Evolutionary conservation across 2,888 invertebrate genomes (phyloP).

Genomic region (Meandrusa payeni): DNA sequence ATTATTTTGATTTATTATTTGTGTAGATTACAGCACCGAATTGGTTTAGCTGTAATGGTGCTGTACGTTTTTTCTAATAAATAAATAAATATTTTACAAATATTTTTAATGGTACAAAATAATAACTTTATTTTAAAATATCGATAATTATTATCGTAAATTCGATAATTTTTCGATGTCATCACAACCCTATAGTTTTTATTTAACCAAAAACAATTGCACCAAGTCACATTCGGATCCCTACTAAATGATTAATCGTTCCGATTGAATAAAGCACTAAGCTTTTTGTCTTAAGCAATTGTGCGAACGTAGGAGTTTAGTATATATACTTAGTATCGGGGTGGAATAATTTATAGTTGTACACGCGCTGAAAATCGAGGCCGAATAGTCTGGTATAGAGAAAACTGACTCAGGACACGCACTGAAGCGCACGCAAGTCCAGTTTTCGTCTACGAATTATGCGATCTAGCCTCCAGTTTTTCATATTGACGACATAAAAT

Average conservation of each 20-base stretch:
- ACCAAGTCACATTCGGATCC: not conserved
- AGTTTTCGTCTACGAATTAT: constrained; percentile 36
- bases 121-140: too few relatives aligned
- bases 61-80: too few relatives aligned
- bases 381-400: constrained; percentile 60
- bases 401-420: constrained; percentile 73
- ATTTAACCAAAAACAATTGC: not conserved
- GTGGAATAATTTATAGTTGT: constrained; percentile 67
- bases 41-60: too few relatives aligned
- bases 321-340: constrained; percentile 52
- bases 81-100: too few relatives aligned
- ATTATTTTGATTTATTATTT: too few relatives aligned
- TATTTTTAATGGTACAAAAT: too few relatives aligned
- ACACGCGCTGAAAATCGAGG: constrained; percentile 73
- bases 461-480: not conserved
- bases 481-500: not conserved
- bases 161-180: too few relatives aligned
- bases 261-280: constrained; percentile 4
- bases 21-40: too few relatives aligned
- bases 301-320: constrained; percentile 5
- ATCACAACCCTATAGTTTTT: too few relatives aligned
- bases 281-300: constrained; percentile 7
- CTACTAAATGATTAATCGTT: constrained; percentile 1
- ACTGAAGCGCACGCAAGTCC: constrained; percentile 69
- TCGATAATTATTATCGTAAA: too few relatives aligned